Percentiles rank a stretch among this genome's conserved stretches.
Evolutionary conservation across 1,140 invertebrate genomes (phyloP).

Genomic region (Anthonomus grandis): DNA sequence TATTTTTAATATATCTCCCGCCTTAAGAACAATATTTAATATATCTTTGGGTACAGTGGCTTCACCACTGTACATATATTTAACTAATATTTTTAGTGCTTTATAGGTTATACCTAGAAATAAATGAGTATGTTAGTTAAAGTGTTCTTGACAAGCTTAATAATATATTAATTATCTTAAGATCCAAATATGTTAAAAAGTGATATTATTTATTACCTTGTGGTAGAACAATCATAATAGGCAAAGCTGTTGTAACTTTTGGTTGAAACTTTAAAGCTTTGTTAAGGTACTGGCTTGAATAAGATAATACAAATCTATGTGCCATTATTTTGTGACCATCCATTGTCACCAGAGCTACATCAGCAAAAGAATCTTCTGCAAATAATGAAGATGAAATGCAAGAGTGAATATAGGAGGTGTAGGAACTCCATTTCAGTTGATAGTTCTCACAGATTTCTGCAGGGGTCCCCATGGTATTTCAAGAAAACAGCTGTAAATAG

Average conservation of each 20-base stretch:
- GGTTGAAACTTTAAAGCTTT: constrained; percentile 55
- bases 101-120: constrained; percentile 64
- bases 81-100: constrained; percentile 72
- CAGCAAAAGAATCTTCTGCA: constrained; percentile 72
- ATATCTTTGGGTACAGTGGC: constrained; percentile 82
- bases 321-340: constrained; percentile 79
- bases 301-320: constrained; percentile 81
- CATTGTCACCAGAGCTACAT: constrained; percentile 76
- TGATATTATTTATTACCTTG: too few species aligned
- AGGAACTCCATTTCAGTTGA: constrained; percentile 83
- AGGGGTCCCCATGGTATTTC: constrained; percentile 27
- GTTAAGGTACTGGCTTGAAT: constrained; percentile 62
- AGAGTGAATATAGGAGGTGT: constrained; percentile 72
- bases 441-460: constrained; percentile 62
- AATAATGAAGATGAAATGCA: constrained; percentile 74
- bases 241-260: constrained; percentile 55
- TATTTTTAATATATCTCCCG: constrained; percentile 74
- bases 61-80: constrained; percentile 82
- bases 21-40: constrained; percentile 71
- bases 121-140: background rate
- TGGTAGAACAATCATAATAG: constrained; percentile 73
- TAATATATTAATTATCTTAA: too few species aligned
- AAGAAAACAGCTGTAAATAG: too few species aligned
- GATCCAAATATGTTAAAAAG: background rate
- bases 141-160: too few species aligned